Evolutionary conservation across 64 coral and sea anemone species (phyloP), one percentile per base, ranked within the genome.

Genomic region (Stichodactyla mertensii): DNA sequence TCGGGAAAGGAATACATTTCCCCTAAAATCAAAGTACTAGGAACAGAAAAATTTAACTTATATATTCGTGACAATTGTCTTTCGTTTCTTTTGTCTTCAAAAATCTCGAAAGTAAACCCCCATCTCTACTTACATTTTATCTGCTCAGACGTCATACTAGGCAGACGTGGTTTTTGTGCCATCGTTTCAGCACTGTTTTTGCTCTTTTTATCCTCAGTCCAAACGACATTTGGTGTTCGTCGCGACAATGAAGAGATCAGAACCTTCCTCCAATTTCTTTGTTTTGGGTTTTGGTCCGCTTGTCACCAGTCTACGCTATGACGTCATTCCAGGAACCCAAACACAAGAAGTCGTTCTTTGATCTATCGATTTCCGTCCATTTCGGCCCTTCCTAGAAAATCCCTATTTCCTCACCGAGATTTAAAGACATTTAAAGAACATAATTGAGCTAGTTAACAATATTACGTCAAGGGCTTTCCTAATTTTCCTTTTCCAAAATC

Each of bases 131-230:
- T 36, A 85, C 83, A 31, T 85, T 85, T 85, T 11, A 85, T 85
- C 16, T 85, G 83, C 51, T 85, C 83, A 20, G 83, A 55, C 16
- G 83, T 85, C 60, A 85, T 61, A 51, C 83, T 85, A 61, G 83
- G 83, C 13, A 58, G 16, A 10, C 83, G 52, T 85, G 83, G 0
- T 55, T 85, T 85, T 85, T 85, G 55, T 61, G 83, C 83, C 83
- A 85, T 85, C 13, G 15, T 64, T 85, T 58, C 27, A 36, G 19
- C 19, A 61, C 83, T 61, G 83, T n/a, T 16, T 81, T 19, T 5
- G 15, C 6, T 53, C 11, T 53, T n/a, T 81, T 54, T 53, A 20
- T 79, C 31, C 0, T 81, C 16, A 53, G n/a, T 81, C 9, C 2
- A n/a, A 52, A 7, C 12, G 51, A 55, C 78, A 52, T 81, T 81